Base-by-base conservation (phyloP, 2,888 invertebrate species). In the Norana najaformis region DNA sequence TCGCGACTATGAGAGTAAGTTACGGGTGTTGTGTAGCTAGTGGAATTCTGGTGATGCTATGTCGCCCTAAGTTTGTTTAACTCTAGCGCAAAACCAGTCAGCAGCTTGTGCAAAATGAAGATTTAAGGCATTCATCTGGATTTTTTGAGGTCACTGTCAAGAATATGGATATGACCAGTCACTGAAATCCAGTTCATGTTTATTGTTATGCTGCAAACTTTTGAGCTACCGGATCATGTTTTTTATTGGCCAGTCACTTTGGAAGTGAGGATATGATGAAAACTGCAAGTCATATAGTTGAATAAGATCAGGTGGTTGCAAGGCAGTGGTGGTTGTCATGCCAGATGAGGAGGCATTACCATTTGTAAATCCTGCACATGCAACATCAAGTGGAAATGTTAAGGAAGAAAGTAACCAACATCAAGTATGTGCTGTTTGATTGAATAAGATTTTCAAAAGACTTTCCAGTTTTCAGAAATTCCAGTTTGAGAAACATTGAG, bases 1-100 rank as follows among this genome's bases (percentile, higher is more conserved):
- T n/a, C 85, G 85, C 35, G 85, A 85, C 85, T 85, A 85, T 8
- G 85, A 85, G 13, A 85, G 85, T 85, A 85, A 85, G 85, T 85
- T 85, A 23, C 35, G 35, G 85, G 36, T 35, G 18, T 69, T 69
- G 69, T 69, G 69, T 69, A n/a, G 69, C 69, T 69, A 69, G n/a
- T 69, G 69, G n/a, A 69, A 69, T 69, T 69, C 69, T n/a, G 1
- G 69, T 69, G 13, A 6, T 69, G 69, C 69, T n/a, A 30, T n/a
- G 69, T n/a, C 30, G 23, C 23, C 69, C 8, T 69, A 8, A 69
- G 30, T 47, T 69, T 69, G n/a, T 69, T 69, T 69, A 4, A 69
- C 69, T n/a, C 11, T 5, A n/a, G 11, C 0, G 13, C n/a, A 69
- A 69, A 69, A 30, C 69, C 69, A 69, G n/a, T 69, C 30, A 69